A percentile compares a stretch with the other conserved stretches of the same genome.
These are phyloP conservation scores for Agrypnus murinus DNA, from an alignment of 2,888 invertebrate genomes.

Conservation along the genomic window DNA sequence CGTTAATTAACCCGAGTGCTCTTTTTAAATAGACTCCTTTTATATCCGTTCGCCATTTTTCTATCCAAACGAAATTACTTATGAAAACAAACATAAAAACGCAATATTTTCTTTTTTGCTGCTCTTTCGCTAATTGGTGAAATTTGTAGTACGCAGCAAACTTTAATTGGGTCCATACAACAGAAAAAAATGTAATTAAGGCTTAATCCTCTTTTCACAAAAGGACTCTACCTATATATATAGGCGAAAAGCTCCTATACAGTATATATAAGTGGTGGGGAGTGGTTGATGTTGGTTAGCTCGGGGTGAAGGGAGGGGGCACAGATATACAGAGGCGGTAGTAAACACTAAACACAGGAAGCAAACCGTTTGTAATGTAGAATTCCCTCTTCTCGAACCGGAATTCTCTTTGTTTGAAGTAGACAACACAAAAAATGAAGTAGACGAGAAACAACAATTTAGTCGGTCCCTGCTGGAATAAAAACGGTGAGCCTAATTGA, in stretches of 20 bases:
- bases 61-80: slow-evolving; percentile 13
- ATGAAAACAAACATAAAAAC: slow-evolving; percentile 1
- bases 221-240: slow-evolving; percentile 35
- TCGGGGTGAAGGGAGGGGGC: no score
- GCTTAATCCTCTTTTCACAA: slow-evolving; percentile 43
- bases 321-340: slow-evolving; percentile 23
- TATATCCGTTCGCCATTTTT: background rate
- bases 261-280: background rate
- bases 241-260: slow-evolving; percentile 28
- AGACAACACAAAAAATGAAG: slow-evolving; percentile 51
- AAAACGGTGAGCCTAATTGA: slow-evolving; percentile 53
- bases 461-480: slow-evolving; percentile 48
- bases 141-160: slow-evolving; percentile 34
- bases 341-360: slow-evolving; percentile 46
- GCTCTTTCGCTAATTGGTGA: slow-evolving; percentile 19
- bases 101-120: slow-evolving; percentile 16
- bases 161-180: slow-evolving; percentile 39
- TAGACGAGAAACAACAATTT: slow-evolving; percentile 51
- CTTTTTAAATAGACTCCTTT: slow-evolving; percentile 1
- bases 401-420: slow-evolving; percentile 50
- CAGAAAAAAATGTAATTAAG: slow-evolving; percentile 43
- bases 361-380: slow-evolving; percentile 45
- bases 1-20: background rate
- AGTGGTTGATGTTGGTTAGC: no score
- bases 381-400: slow-evolving; percentile 46